Evolutionary conservation across 2,113 vertebrate genomes (phyloP).

Genomic region (Xenotilapia longispinis): DNA sequence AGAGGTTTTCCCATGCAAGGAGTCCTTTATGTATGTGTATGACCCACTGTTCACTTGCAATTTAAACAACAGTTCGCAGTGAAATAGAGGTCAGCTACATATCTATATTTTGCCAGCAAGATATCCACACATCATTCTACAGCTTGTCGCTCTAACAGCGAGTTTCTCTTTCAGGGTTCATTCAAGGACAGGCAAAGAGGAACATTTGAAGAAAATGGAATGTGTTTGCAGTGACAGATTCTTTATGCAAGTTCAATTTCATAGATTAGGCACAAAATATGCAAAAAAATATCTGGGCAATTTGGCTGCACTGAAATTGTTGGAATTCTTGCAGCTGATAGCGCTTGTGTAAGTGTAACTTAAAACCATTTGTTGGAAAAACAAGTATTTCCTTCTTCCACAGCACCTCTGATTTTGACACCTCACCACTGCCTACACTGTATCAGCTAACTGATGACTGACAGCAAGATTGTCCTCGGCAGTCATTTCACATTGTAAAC

Average conservation of each 20-base stretch:
- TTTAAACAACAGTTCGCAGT: not conserved
- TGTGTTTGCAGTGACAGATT: not conserved
- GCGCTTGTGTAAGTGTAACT: not conserved
- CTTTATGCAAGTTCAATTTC: not conserved
- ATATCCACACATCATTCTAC: not conserved
- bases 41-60: not conserved
- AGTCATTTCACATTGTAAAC: not conserved
- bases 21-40: not conserved
- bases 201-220: not conserved
- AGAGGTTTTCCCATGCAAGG: not conserved
- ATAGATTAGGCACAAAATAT: not conserved
- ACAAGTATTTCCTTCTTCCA: not conserved
- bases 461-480: not conserved
- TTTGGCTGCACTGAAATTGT: not conserved
- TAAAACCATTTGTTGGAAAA: not conserved
- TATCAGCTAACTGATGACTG: not conserved
- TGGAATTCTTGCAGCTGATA: not conserved
- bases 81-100: not conserved
- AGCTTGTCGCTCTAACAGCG: not conserved
- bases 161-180: not conserved
- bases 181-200: not conserved
- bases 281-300: not conserved
- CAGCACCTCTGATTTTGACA: not conserved
- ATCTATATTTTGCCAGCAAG: not conserved
- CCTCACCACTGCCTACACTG: not conserved